Evolutionary conservation across 92 coral and sea anemone species (phyloP).

Genomic region (Blastomussa wellsi): DNA sequence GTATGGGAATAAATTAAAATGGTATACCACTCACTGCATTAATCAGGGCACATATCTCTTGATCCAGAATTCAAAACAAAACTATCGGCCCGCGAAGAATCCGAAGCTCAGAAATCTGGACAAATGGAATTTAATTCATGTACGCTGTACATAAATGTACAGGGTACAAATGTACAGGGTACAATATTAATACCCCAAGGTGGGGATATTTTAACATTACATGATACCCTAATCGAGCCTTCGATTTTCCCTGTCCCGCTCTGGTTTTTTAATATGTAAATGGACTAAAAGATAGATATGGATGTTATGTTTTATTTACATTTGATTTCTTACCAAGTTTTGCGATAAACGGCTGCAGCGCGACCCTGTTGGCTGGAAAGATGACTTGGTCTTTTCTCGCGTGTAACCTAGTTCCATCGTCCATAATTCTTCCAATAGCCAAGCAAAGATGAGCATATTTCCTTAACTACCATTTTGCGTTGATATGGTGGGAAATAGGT

Average conservation of each 20-base stretch:
- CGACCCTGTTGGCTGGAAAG: slow-evolving; percentile 52
- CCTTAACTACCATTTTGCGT: slow-evolving; percentile 8
- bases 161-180: too few species aligned
- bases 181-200: too few species aligned
- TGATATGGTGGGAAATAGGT: not conserved
- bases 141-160: too few species aligned
- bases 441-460: not conserved
- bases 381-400: slow-evolving; percentile 43
- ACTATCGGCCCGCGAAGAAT: too few species aligned
- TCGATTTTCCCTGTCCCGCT: not conserved
- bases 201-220: too few species aligned
- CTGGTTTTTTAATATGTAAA: not conserved
- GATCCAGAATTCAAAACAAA: too few species aligned
- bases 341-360: slow-evolving; percentile 81
- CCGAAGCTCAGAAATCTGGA: too few species aligned
- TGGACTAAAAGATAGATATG: not conserved
- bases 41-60: too few species aligned
- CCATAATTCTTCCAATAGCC: slow-evolving; percentile 35
- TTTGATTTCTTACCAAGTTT: slow-evolving; percentile 74
- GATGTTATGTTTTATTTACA: not conserved
- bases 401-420: slow-evolving; percentile 26
- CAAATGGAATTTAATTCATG: too few species aligned
- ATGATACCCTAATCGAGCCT: too few species aligned
- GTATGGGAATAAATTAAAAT: too few species aligned
- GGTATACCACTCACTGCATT: too few species aligned